phyloP scores from a whole-genome alignment of 2,888 invertebrate genomes.

The Microdon myrmicae region DNA sequence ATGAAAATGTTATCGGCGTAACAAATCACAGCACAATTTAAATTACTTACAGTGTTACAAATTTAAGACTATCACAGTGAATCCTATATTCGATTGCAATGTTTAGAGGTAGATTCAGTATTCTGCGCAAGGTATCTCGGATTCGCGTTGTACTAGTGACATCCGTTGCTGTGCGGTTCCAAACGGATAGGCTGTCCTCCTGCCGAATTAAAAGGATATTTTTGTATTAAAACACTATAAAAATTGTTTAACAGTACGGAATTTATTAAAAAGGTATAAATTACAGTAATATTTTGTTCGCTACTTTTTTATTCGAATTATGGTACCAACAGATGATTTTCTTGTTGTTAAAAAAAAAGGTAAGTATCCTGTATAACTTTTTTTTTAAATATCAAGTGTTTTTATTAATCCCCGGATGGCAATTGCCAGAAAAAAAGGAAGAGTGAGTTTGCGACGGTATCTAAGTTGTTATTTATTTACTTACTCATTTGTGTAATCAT shows the following conservation, averaged over 20 bases:
- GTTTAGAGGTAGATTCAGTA: conserved; percentile 92
- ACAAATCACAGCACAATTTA: not conserved
- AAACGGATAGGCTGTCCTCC: conserved; percentile 96
- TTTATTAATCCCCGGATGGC: conserved; percentile 27
- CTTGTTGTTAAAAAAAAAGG: not conserved
- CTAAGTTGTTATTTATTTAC: too few species aligned
- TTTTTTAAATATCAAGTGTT: conserved; percentile 12
- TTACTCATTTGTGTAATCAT: too few species aligned
- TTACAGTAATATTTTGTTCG: conserved; percentile 1
- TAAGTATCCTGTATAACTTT: conserved; percentile 30
- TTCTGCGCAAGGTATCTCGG: conserved; percentile 92
- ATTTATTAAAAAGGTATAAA: conserved; percentile 15
- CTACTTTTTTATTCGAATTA: conserved; percentile 15
- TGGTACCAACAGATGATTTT: conserved; percentile 28
- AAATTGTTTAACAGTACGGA: too few species aligned
- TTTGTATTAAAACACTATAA: not conserved
- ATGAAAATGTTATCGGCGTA: conserved; percentile 4
- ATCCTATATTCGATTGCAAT: conserved; percentile 95
- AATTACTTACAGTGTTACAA: conserved; percentile 67
- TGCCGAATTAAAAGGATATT: conserved; percentile 60
- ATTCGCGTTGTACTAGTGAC: conserved; percentile 88
- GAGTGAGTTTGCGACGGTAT: too few species aligned
- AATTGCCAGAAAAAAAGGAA: too few species aligned
- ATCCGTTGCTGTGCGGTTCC: conserved; percentile 96
- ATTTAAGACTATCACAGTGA: conserved; percentile 84